These are phyloP conservation scores for Ammodytes dubius DNA, from an alignment of 2,113 vertebrate genomes.

Conservation along the genomic window DNA sequence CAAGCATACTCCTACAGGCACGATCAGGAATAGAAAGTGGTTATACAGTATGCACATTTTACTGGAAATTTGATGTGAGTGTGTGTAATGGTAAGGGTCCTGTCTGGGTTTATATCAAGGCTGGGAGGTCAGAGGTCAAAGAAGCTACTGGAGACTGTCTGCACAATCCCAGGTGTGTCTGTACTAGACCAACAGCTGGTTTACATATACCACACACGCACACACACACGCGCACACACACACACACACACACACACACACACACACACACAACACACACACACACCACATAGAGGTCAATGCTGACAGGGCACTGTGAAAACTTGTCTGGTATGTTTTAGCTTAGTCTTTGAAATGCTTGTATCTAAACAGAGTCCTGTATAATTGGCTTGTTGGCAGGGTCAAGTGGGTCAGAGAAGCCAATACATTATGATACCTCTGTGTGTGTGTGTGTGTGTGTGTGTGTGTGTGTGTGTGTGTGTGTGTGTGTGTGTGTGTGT, in stretches of 20 bases:
- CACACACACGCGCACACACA: slow-evolving; percentile 9
- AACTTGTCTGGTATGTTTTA: slow-evolving; percentile 52
- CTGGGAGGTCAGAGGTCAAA: slow-evolving; percentile 45
- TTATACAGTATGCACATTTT: not conserved
- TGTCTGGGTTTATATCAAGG: slow-evolving; percentile 26
- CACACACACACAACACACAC: slow-evolving; percentile 10
- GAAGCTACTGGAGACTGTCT: slow-evolving; percentile 32
- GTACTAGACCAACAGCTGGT: slow-evolving; percentile 39
- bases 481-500: slow-evolving; percentile 27
- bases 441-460: slow-evolving; percentile 17
- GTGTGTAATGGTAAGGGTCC: not conserved
- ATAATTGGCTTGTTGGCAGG: slow-evolving; percentile 43
- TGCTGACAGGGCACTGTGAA: slow-evolving; percentile 49
- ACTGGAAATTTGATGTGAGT: not conserved
- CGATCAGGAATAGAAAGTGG: slow-evolving; percentile 25
- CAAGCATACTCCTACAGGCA: slow-evolving; percentile 14
- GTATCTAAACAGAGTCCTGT: slow-evolving; percentile 44
- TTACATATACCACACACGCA: slow-evolving; percentile 2
- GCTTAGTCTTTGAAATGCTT: slow-evolving; percentile 43
- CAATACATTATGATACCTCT: slow-evolving; percentile 34
- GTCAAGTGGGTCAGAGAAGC: slow-evolving; percentile 34
- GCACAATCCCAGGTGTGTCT: slow-evolving; percentile 41
- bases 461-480: slow-evolving; percentile 33
- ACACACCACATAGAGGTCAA: not conserved
- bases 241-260: slow-evolving; percentile 11